Base-by-base conservation (phyloP, 2,797 vertebrate genomes). In the Atherinosoma microstoma region DNA sequence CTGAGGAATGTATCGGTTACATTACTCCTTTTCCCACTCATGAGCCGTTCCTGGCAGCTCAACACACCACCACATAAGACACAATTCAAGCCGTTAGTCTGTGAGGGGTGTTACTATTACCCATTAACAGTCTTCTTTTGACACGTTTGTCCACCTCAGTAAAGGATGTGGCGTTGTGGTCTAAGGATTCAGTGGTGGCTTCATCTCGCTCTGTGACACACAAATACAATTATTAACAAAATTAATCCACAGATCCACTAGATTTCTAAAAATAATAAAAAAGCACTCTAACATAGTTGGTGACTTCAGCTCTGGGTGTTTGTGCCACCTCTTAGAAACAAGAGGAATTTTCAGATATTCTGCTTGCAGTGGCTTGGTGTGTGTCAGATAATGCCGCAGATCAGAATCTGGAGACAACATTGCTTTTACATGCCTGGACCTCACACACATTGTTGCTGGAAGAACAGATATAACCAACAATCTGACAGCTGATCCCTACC, bases 71-170 rank as follows among this genome's bases (percentile, higher is more conserved):
- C 80, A 70, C 6, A 3, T 65, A 32, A 64, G 80, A 78, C 66
- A 82, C 53, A 67, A 70, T 51, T 64, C 36, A 13, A 49, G 66
- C 54, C 35, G 45, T 76, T 22, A 2, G 66, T 24, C 49, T 69
- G 57, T 38, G 42, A 78, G 30, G 56, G 59, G 64, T 63, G 54
- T n/a, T 10, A 59, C 42, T 64, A 84, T 95, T 97, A 99, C 98
- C 98, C 98, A 99, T 99, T 34, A 98, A 95, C 78, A 99, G 94
- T 40, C 97, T 93, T 47, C 98, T 94, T 69, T 99, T 99, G 86
- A 99, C 98, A 13, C 98, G 95, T 85, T 99, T 99, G 91, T 99
- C 98, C 78, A 96, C 96, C 72, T 99, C 98, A 0, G 92, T 89
- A 66, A 96, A 93, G 63, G 94, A 94, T 0, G 97, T 98, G 87